Evolutionary conservation across 1,140 invertebrate species (phyloP), one percentile per base, ranked within the genome.

Genomic region (Drosophila tropicalis): DNA sequence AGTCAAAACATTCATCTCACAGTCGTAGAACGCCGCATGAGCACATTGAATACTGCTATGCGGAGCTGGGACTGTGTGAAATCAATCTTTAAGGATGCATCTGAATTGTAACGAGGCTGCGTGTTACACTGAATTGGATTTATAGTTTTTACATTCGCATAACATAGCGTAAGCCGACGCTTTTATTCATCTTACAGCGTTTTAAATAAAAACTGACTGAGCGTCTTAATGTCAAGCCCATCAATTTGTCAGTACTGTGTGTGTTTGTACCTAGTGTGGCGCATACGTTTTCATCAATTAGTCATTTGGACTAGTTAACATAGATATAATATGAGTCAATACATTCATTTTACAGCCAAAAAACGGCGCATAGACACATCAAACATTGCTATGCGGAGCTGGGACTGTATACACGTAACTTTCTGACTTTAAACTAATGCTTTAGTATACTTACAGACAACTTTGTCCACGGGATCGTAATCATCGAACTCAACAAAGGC

Each of bases 401-500:
- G 89, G 89, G 87, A 91, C 75, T 78, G 75, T 78, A 19, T 78
- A 91, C 90, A 91, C 90, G 72, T 72, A 29, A 57, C 25, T 66
- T 29, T 39, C n/a, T 13, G 32, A 64, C 1, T 47, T 66, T 15
- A 34, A 17, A 56, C 5, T 19, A 25, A 63, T 17, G n/a, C 19
- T 25, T 32, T 7, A 12, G 47, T 41, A 0, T 80, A 92, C 91
- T 92, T 91, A 96, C 96, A 94, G 83, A 97, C 97, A 92, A 98
- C 96, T 94, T 99, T 98, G 89, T 99, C 98, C 69, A 99, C 98
- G 17, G 98, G 96, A 93, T 99, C 98, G 92, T 98, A 98, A 91
- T 99, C 98, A 92, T 98, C 97, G 92, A 98, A 99, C 92, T 98
- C 97, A 19, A 99, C 96, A 92, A 99, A 99, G 22, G 96, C 98